Conservation (phyloP, 37 sponge, comb jelly and placozoan genomes). For the Geodia barretti region DNA sequence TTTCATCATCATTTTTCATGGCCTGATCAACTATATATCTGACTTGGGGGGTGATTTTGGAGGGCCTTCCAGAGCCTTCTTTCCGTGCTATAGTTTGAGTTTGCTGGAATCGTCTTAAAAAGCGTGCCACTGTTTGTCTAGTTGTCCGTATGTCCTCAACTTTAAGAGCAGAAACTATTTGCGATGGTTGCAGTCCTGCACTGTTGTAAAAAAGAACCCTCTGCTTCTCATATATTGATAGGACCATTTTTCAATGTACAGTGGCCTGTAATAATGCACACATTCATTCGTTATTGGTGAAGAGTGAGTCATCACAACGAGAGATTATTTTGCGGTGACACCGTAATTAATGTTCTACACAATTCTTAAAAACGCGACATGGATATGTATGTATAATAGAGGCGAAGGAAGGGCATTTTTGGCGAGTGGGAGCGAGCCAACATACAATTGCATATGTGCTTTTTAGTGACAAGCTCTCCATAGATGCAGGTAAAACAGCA, state of each 20-base stretch:
- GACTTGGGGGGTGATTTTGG: background rate
- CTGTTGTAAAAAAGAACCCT: background rate
- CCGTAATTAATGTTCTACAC: no score
- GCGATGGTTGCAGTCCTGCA: background rate
- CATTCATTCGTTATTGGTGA: no score
- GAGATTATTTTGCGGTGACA: no score
- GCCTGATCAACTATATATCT: slow-evolving; percentile 15
- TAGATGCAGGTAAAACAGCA: no score
- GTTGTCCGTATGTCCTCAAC: background rate
- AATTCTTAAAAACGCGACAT: no score
- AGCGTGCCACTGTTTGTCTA: background rate
- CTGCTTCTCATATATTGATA: background rate
- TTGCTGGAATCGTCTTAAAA: background rate
- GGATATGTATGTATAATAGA: no score
- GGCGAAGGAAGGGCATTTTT: no score
- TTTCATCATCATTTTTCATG: slow-evolving; percentile 42
- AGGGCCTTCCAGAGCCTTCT: background rate
- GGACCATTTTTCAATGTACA: background rate
- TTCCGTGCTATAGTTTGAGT: background rate
- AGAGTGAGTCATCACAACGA: no score
- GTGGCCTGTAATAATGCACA: no score
- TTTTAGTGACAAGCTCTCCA: no score
- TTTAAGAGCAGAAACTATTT: background rate
- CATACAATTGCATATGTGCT: no score
- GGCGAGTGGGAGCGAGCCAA: no score